Evolutionary conservation across 2,797 vertebrate species (phyloP).

Genomic region (Eutrigla gurnardus): DNA sequence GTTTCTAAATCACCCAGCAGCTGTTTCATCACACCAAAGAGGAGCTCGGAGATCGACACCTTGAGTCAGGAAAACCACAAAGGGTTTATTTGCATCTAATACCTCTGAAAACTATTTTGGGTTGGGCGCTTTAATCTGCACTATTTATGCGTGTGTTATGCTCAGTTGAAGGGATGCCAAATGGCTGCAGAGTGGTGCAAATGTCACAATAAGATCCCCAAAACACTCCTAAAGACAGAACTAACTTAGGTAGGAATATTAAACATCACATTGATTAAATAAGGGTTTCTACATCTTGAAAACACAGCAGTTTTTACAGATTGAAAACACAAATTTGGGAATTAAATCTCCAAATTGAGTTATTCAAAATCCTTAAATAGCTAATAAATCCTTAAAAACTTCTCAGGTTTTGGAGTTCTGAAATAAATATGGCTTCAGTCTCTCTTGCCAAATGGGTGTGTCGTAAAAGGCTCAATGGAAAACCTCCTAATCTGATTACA

Average conservation of each 20-base stretch:
- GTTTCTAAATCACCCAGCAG: slow-evolving; percentile 22
- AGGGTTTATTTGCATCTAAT: background rate
- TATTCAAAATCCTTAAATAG: background rate
- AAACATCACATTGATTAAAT: background rate
- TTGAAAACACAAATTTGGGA: background rate
- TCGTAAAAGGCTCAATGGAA: slow-evolving; percentile 3
- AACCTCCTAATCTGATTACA: slow-evolving; percentile 32
- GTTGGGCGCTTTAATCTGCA: background rate
- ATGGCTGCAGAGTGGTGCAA: slow-evolving; percentile 5
- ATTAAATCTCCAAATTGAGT: background rate
- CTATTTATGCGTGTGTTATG: background rate
- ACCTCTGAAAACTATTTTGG: slow-evolving; percentile 3
- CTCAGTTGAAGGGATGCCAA: background rate
- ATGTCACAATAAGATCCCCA: background rate
- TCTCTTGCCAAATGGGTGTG: slow-evolving; percentile 48
- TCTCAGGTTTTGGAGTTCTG: slow-evolving; percentile 1
- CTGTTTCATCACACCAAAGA: slow-evolving; percentile 26
- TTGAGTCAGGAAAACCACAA: slow-evolving; percentile 12
- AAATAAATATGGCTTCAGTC: slow-evolving; percentile 22
- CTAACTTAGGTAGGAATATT: background rate
- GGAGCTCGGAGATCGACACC: slow-evolving; percentile 14
- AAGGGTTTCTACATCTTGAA: background rate
- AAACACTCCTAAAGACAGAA: background rate
- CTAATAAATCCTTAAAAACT: background rate
- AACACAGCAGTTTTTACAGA: too few relatives aligned